Evolutionary conservation across 2,797 vertebrate genomes (phyloP), one percentile per base, ranked within the genome.

Genomic region (Spheniscus humboldti): DNA sequence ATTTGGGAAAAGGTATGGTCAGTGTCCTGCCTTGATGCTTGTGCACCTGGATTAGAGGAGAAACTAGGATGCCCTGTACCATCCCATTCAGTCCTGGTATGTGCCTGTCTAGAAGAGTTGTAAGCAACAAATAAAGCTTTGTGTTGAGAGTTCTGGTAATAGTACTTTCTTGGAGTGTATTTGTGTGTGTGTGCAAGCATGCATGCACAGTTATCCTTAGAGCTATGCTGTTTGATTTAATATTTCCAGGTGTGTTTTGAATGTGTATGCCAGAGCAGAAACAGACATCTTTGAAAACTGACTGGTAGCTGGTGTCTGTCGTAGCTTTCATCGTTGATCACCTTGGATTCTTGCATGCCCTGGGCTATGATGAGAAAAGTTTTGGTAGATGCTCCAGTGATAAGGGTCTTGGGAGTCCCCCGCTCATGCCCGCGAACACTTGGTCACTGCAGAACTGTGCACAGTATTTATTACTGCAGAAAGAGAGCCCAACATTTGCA

Each of bases 1-100:
- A 99, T 99, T 92, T 97, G 96, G 88, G 97, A 96, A 67, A 99
- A 98, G 76, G 79, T 35, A 11, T 99, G 99, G 99, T 98, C 98
- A 31, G 83, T 88, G 23, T 22, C 94, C 68, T 99, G 99, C 91
- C 97, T 99, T 79, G 91, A 97, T 10, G 98, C 98, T 55, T 98
- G 98, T 7, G 99, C 99, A 16, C 99, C 99, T 39, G 83, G 84
- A 14, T 96, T 99, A 77, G 97, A 97, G 68, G 97, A 94, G n/a
- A 98, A 98, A 74, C 97, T 99, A 5, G 99, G 98, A 35, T 64
- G 62, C 1, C 98, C 98, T 0, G 96, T 97, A 1, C 98, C 98
- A 8, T 98, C 99, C 5, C 93, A 98, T 23, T 97, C 98, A 13
- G 90, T 99, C 18, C 96, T 99, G 99, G 99, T 99, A 96, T 19